phyloP scores from a whole-genome alignment of 2,113 vertebrate genomes.

The Seriola aureovittata region DNA sequence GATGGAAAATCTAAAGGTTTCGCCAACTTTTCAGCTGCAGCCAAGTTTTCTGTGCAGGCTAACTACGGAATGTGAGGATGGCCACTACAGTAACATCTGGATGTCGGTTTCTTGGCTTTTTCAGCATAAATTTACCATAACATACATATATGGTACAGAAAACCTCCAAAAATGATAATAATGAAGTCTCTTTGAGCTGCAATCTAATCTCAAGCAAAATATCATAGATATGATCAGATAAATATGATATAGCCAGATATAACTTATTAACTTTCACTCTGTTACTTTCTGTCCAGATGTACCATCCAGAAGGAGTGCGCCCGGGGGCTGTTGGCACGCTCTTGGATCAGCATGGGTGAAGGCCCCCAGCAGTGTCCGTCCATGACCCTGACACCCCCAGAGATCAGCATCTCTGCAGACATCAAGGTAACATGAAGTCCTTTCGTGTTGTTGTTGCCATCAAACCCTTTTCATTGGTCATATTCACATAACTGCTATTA shows the following conservation, averaged over 20 bases:
- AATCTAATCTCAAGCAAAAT: conserved; percentile 4
- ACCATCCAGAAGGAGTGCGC: conserved; percentile 90
- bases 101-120: background rate
- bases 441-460: background rate
- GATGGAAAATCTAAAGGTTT: conserved; percentile 23
- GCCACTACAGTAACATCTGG: background rate
- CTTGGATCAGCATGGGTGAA: conserved; percentile 90
- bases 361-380: conserved; percentile 90
- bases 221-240: background rate
- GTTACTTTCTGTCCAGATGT: conserved; percentile 83
- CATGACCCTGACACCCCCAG: conserved; percentile 91
- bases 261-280: background rate
- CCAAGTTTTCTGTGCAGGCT: background rate
- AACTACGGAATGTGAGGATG: conserved; percentile 6
- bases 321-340: conserved; percentile 81
- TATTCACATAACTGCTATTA: conserved; percentile 26
- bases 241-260: background rate
- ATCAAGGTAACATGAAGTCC: conserved; percentile 82
- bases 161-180: background rate
- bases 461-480: conserved; percentile 10
- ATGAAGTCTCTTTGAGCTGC: background rate
- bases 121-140: background rate
- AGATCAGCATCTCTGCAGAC: conserved; percentile 88
- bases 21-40: background rate
- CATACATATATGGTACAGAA: background rate